Base-by-base conservation (phyloP, 2,113 vertebrate genomes). In the Centropus bengalensis region DNA sequence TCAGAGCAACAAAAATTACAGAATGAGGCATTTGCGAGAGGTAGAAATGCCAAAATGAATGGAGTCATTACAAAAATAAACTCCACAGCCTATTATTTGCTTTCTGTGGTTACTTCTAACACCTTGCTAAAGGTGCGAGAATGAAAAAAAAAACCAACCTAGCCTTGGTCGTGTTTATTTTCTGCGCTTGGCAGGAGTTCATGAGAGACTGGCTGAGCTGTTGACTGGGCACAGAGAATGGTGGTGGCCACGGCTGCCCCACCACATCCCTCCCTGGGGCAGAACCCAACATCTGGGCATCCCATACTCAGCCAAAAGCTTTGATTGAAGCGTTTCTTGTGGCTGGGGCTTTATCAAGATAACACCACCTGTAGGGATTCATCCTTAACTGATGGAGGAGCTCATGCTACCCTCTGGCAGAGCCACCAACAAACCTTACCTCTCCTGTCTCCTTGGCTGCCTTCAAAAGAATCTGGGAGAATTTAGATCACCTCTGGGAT, bases 381-480 rank as follows among this genome's bases (percentile, higher is more conserved):
- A 56, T n/a, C 30, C 42, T 54, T 0, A 0, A 24, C 49, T 60
- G 28, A 63, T 0, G 7, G 30, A 88, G 79, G 14, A 62, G 36
- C 17, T 63, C 38, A 44, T 10, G 5, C 16, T 16, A 5, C 40
- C 44, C 68, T 62, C 52, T 3, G 5, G 32, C 23, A 75, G 27
- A 93, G 38, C 12, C 68, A 90, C 5, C 33, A 59, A 55, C 28
- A 85, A 59, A 80, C 22, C 38, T 54, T 60, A 38, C 76, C 40
- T 73, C 27, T 79, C 79, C 58, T 66, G 17, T n/a, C 13, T 28
- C 73, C 45, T 45, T 45, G 54, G 32, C 36, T 58, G 42, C 44
- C 22, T 91, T 52, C 60, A 54, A 51, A 83, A 91, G 64, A 18
- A 79, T 13, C 26, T 27, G 44, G 32, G 51, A 26, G 67, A 58